phyloP scores from a whole-genome alignment of 2,113 vertebrate genomes.

The Phrynocephalus versicolor region DNA sequence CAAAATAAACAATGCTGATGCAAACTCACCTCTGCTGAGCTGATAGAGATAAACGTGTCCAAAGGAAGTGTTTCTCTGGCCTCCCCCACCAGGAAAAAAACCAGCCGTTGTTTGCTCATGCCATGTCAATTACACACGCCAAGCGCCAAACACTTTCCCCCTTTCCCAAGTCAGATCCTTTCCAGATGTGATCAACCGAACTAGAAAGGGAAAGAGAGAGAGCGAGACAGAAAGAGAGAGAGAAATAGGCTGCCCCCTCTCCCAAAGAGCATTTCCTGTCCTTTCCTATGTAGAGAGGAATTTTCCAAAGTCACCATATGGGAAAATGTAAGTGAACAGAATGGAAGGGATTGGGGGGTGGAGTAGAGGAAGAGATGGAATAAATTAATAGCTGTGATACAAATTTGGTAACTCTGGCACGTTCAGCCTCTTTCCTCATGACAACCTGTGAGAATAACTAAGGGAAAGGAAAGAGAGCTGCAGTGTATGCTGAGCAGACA shows the following conservation, averaged over 20 bases:
- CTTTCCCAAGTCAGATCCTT: constrained; percentile 75
- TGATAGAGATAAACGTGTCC: constrained; percentile 59
- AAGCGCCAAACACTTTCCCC: constrained; percentile 56
- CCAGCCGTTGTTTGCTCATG: constrained; percentile 70
- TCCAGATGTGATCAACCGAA: constrained; percentile 83
- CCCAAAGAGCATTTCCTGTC: constrained; percentile 78
- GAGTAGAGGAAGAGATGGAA: constrained; percentile 32
- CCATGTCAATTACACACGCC: constrained; percentile 74
- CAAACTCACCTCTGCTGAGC: constrained; percentile 61
- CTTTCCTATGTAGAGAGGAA: constrained; percentile 67
- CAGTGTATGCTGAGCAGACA: background rate
- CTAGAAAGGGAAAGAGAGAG: background rate
- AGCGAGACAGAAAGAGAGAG: constrained; percentile 27
- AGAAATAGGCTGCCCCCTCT: constrained; percentile 66
- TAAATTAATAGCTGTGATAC: constrained; percentile 48
- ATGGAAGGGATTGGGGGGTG: background rate
- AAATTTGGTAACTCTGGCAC: constrained; percentile 47
- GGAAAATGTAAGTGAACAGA: constrained; percentile 66
- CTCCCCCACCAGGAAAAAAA: constrained; percentile 35
- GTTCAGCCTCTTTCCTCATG: constrained; percentile 57
- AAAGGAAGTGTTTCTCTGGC: constrained; percentile 61
- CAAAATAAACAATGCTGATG: constrained; percentile 40
- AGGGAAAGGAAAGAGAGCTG: background rate
- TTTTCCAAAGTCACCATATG: constrained; percentile 72
- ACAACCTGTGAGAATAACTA: constrained; percentile 44